Base-by-base conservation (phyloP, 1,140 invertebrate genomes). In the Cryptotermes secundus region DNA sequence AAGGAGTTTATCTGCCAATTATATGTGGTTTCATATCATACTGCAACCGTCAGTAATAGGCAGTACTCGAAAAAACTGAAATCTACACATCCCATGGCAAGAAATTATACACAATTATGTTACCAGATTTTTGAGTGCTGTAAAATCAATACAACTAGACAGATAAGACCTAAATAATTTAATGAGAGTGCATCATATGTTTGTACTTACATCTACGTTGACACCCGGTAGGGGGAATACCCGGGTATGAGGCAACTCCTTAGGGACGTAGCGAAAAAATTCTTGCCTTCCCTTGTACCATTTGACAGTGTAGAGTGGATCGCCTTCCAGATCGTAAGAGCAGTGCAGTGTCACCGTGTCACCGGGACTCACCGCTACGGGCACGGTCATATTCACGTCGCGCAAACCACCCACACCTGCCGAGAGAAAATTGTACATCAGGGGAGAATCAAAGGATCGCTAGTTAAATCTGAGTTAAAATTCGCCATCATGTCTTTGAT, bases 221-320 rank as follows among this genome's bases (percentile, higher is more conserved):
- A 95, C 92, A 82, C 94, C 94, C 1, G 93, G 92, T 36, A 94
- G 88, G 3, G 93, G 92, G 87, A 95, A 95, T 6, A 94, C 93
- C 88, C 94, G 92, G 38, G 93, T 94, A 1, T 93, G 93, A 7
- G 94, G 94, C 88, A 92, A 91, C 87, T 95, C 94, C 84, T 93
- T 92, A 12, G 93, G 93, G 86, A 94, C 93, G 87, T 92, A 95
- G 86, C 94, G 90, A 95, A 95, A 49, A 89, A 96, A 95, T 88
- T 96, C 93, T 85, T 92, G 90, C n/a, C 91, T 90, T 34, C 95
- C 94, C 87, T 95, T 95, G 90, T 96, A 96, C 95, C 95, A 96
- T 89, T 96, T 96, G 83, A 96, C 94, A 2, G 94, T 94, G 89
- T 96, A 96, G 3, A 96, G 90, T 24, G 91, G 89, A 85, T 96